A percentile compares a stretch with the other conserved stretches of the same genome.
Evolutionary conservation across 2,888 invertebrate species (phyloP).

Genomic region (Heliconius ethilla): DNA sequence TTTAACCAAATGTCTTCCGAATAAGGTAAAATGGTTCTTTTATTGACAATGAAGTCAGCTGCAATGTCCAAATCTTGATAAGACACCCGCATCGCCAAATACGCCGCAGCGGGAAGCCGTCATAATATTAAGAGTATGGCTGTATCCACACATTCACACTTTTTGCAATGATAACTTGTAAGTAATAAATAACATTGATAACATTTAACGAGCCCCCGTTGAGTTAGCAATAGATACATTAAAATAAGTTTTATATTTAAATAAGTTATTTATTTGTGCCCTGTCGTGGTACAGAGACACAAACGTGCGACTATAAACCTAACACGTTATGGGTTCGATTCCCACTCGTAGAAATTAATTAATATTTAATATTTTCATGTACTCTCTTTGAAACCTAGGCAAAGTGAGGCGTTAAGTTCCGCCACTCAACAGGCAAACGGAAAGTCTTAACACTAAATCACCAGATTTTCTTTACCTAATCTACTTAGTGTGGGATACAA

Average conservation of each 20-base stretch:
- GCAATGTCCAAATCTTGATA: constrained; percentile 73
- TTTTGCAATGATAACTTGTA: constrained; percentile 48
- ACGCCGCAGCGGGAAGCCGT: constrained; percentile 76
- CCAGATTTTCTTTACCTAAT: too few species aligned
- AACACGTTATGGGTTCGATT: too few species aligned
- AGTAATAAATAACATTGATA: constrained; percentile 38
- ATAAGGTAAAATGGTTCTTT: constrained; percentile 62
- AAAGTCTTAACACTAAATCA: too few species aligned
- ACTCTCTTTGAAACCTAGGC: too few species aligned
- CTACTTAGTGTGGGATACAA: too few species aligned
- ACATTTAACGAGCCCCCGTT: constrained; percentile 19
- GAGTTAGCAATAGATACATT: constrained; percentile 6
- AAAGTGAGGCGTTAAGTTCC: too few species aligned
- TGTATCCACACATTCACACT: constrained; percentile 64
- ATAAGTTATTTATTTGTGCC: not conserved
- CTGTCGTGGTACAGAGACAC: too few species aligned
- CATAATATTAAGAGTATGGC: constrained; percentile 76
- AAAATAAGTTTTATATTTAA: not conserved
- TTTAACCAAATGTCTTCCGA: constrained; percentile 47
- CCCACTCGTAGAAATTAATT: too few species aligned
- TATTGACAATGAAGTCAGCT: constrained; percentile 68
- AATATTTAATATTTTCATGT: too few species aligned
- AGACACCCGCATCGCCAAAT: constrained; percentile 80
- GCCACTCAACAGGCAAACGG: too few species aligned
- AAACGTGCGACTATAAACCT: too few species aligned